Conservation (phyloP, 2,113 vertebrate species). For the Capricornis sumatraensis region DNA sequence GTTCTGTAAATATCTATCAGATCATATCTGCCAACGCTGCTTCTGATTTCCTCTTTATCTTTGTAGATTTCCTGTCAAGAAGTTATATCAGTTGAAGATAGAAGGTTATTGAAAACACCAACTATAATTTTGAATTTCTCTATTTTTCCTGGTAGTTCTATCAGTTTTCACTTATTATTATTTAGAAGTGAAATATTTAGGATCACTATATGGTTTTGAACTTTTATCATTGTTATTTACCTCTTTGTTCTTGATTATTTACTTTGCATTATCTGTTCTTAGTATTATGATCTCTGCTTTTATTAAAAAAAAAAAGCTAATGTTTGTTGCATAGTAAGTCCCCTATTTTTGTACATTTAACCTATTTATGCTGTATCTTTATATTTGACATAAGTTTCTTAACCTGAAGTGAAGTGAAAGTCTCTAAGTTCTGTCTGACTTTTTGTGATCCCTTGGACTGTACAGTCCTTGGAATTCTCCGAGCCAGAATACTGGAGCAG, state of each 20-base stretch:
- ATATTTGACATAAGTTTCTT: neutral
- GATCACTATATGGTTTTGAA: neutral
- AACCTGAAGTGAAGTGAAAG: neutral
- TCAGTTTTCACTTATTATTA: neutral
- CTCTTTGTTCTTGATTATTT: neutral
- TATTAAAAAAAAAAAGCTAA: neutral
- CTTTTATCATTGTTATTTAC: neutral
- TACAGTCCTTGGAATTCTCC: neutral
- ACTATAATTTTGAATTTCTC: neutral
- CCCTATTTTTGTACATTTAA: neutral
- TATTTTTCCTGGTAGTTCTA: neutral
- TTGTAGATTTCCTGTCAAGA: neutral
- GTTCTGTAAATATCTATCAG: neutral
- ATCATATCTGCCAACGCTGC: neutral
- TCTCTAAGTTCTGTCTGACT: neutral
- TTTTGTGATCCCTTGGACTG: neutral
- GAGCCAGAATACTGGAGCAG: rapidly evolving
- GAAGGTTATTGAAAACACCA: neutral
- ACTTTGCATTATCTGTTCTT: neutral
- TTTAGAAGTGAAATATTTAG: neutral
- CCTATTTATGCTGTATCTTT: neutral
- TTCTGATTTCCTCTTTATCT: neutral
- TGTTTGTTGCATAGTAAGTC: neutral
- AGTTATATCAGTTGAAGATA: neutral
- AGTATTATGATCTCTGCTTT: neutral